These are phyloP conservation scores for Tetanocera ferruginea DNA, from an alignment of 2,888 invertebrate genomes.

Conservation along the genomic window DNA sequence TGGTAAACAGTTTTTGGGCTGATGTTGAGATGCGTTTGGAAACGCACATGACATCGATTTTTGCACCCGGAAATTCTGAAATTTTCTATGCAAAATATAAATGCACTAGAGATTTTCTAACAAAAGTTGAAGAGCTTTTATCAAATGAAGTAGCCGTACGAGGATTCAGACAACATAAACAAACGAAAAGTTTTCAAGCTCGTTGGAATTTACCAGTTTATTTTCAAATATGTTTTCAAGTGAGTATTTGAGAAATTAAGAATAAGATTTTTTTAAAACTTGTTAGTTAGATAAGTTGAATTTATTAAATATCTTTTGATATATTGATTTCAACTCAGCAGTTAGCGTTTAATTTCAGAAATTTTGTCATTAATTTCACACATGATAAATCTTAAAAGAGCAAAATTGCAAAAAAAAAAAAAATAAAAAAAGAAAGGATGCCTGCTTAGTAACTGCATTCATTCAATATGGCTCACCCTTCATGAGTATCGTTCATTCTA, in stretches of 20 bases:
- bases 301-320: neutral
- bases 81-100: slow-evolving; percentile 86
- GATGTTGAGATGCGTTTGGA: slow-evolving; percentile 86
- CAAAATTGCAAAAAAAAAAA: too few relatives aligned
- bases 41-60: slow-evolving; percentile 85
- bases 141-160: slow-evolving; percentile 73
- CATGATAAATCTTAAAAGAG: too few relatives aligned
- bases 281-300: neutral
- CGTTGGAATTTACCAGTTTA: slow-evolving; percentile 97
- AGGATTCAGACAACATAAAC: slow-evolving; percentile 76
- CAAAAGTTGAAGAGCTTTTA: slow-evolving; percentile 76
- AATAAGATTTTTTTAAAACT: neutral
- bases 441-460: too few relatives aligned
- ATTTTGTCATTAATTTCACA: too few relatives aligned
- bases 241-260: slow-evolving; percentile 61
- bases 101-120: slow-evolving; percentile 82
- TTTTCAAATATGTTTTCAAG: slow-evolving; percentile 89
- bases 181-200: slow-evolving; percentile 83
- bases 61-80: slow-evolving; percentile 93
- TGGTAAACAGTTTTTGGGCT: slow-evolving; percentile 90
- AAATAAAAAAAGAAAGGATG: too few relatives aligned
- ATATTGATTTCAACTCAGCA: too few relatives aligned
- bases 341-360: too few relatives aligned
- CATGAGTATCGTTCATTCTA: too few relatives aligned
- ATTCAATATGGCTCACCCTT: too few relatives aligned